A percentile compares a stretch with the other conserved stretches of the same genome.
phyloP scores from a whole-genome alignment of 64 coral and sea anemone species.

The Dendronephthya gigantea region DNA sequence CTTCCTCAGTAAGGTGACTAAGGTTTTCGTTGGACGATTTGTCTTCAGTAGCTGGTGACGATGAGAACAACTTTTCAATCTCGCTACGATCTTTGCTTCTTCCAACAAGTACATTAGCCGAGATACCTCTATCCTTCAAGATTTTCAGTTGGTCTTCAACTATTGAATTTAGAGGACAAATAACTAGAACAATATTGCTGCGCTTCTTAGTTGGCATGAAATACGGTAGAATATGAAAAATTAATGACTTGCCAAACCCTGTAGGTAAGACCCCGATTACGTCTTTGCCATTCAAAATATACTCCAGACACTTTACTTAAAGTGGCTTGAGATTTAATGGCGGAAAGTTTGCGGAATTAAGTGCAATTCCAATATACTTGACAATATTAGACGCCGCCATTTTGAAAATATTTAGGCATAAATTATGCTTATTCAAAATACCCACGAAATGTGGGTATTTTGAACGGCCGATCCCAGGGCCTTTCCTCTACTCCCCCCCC shows the following conservation, averaged over 20 bases:
- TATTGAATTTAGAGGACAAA: slow-evolving; percentile 52
- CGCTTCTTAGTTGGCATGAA: slow-evolving; percentile 40
- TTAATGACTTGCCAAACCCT: slow-evolving; percentile 38
- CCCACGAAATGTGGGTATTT: slow-evolving; percentile 30
- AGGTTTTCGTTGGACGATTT: background rate
- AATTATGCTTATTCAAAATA: background rate
- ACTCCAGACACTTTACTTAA: slow-evolving; percentile 37
- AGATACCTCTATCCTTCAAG: slow-evolving; percentile 31
- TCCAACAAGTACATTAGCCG: slow-evolving; percentile 19
- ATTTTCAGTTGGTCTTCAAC: slow-evolving; percentile 61
- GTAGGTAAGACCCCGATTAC: slow-evolving; percentile 16
- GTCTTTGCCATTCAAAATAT: slow-evolving; percentile 38
- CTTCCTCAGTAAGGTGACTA: background rate
- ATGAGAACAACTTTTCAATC: too few relatives aligned
- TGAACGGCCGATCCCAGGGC: slow-evolving; percentile 39
- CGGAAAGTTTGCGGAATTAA: slow-evolving; percentile 28
- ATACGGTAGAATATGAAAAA: slow-evolving; percentile 40
- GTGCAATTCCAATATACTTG: slow-evolving; percentile 1
- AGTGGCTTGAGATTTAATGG: slow-evolving; percentile 36
- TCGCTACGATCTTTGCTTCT: background rate
- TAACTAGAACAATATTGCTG: slow-evolving; percentile 36
- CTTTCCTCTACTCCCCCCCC: too few relatives aligned
- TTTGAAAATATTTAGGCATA: slow-evolving; percentile 14
- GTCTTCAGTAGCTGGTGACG: background rate
- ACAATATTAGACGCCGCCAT: slow-evolving; percentile 2